These are phyloP conservation scores for Myrmecophaga tridactyla DNA, from an alignment of 2,113 vertebrate species.

Conservation along the genomic window DNA sequence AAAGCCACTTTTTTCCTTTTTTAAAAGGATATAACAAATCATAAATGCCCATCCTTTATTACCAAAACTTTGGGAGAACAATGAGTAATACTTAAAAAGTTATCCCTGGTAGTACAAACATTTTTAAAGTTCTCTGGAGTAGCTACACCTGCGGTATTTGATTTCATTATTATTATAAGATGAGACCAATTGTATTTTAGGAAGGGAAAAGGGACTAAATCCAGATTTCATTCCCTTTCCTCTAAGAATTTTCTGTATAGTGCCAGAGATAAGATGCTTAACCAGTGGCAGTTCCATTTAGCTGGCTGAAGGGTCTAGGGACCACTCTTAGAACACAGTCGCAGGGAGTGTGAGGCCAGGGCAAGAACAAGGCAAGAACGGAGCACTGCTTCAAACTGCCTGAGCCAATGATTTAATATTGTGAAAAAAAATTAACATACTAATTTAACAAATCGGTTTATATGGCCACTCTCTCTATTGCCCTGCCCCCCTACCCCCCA, in stretches of 20 bases:
- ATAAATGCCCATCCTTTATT: background rate
- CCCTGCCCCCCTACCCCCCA: background rate
- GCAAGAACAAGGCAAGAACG: background rate
- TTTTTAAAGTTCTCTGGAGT: background rate
- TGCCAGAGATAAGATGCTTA: background rate
- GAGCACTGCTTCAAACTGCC: background rate
- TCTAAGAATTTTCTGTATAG: background rate
- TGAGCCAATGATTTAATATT: background rate
- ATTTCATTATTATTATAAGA: background rate
- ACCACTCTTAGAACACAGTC: background rate
- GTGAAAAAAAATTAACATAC: background rate
- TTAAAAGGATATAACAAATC: background rate
- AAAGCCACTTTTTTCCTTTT: background rate
- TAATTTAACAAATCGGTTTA: background rate
- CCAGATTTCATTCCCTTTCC: background rate
- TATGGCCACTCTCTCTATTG: background rate
- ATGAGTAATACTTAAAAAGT: background rate
- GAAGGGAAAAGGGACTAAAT: background rate
- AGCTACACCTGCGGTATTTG: background rate
- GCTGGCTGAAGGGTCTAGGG: background rate
- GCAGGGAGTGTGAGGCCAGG: background rate
- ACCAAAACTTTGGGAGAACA: background rate
- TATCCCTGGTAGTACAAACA: too few relatives aligned
- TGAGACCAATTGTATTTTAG: background rate
- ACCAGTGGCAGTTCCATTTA: rapidly evolving